phyloP scores from a whole-genome alignment of 2,113 vertebrate genomes.

The Oceanites oceanicus region DNA sequence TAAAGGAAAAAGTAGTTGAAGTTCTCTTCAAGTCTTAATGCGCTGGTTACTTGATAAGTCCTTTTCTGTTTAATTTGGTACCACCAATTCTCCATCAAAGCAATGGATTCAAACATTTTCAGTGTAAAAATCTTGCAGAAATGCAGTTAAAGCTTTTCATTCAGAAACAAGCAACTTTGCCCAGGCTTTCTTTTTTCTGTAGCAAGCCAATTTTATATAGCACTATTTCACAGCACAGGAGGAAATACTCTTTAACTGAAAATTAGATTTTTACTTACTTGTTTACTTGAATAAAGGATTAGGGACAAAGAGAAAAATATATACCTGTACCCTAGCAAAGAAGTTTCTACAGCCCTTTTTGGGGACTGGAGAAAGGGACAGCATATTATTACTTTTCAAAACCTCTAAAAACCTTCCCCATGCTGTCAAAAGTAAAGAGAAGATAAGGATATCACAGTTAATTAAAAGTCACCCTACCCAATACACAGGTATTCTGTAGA shows the following conservation, averaged over 20 bases:
- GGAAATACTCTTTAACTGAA: not conserved
- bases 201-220: not conserved
- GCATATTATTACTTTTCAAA: not conserved
- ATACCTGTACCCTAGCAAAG: not conserved
- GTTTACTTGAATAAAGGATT: not conserved
- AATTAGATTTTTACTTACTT: not conserved
- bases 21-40: not conserved
- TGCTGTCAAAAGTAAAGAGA: not conserved
- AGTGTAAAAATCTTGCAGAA: not conserved
- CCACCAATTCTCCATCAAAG: not conserved
- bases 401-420: not conserved
- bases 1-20: not conserved
- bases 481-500: not conserved
- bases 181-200: not conserved
- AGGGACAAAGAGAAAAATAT: not conserved
- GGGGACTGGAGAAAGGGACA: not conserved
- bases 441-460: not conserved
- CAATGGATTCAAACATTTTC: not conserved
- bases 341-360: not conserved
- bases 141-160: not conserved
- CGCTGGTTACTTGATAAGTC: rapidly evolving
- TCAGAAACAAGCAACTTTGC: not conserved
- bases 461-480: not conserved
- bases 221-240: not conserved
- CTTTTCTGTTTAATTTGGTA: not conserved